phyloP scores from a whole-genome alignment of 2,888 invertebrate species.

The Panopea generosa region DNA sequence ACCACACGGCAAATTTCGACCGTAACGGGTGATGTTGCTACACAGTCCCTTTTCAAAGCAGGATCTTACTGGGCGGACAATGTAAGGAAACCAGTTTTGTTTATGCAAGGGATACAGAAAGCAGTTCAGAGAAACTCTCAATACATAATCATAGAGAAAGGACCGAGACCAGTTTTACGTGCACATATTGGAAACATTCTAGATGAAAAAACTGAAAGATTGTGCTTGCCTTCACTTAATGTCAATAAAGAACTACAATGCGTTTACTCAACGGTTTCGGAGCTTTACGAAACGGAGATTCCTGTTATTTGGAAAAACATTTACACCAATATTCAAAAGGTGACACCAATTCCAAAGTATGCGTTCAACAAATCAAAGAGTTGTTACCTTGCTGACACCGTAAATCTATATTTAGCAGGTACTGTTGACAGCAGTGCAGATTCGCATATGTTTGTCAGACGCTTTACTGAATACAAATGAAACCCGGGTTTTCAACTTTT shows the following conservation, averaged over 20 bases:
- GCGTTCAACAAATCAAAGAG: not conserved
- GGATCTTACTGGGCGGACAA: conserved; percentile 71
- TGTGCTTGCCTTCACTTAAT: too few relatives aligned
- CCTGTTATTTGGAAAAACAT: too few relatives aligned
- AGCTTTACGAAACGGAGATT: too few relatives aligned
- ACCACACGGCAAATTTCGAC: conserved; percentile 53
- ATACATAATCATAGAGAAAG: conserved; percentile 24
- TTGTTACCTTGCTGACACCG: not conserved
- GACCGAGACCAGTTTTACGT: too few relatives aligned
- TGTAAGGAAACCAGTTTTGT: conserved; percentile 65
- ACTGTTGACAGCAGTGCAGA: not conserved
- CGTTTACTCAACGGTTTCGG: too few relatives aligned
- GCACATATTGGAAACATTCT: too few relatives aligned
- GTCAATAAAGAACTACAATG: too few relatives aligned
- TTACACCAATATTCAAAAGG: too few relatives aligned
- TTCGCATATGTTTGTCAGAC: conserved; percentile 13
- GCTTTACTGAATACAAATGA: too few relatives aligned
- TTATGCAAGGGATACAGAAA: conserved; percentile 57
- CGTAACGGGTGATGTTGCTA: conserved; percentile 57
- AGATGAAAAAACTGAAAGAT: too few relatives aligned
- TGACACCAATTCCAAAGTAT: conserved; percentile 16
- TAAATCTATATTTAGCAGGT: conserved; percentile 10
- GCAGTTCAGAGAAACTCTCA: not conserved
- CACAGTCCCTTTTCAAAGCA: conserved; percentile 32
- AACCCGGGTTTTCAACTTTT: not conserved